Evolutionary conservation across 1,140 invertebrate species (phyloP).

Genomic region (Drosophila ficusphila): DNA sequence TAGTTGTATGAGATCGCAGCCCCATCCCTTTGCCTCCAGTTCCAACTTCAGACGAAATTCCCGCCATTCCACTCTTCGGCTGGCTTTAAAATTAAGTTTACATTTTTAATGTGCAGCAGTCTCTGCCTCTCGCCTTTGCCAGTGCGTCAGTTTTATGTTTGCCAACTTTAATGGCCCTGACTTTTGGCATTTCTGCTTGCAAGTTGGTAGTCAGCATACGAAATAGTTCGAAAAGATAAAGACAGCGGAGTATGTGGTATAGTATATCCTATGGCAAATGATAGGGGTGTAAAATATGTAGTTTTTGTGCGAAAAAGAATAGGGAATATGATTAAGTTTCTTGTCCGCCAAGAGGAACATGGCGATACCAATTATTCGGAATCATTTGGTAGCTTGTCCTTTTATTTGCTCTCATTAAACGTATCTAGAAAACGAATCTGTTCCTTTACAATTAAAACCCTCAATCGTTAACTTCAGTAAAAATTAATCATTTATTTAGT

Average conservation of each 20-base stretch:
- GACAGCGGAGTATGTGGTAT: slow-evolving; percentile 15
- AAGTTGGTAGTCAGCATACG: slow-evolving; percentile 14
- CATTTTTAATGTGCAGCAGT: slow-evolving; percentile 65
- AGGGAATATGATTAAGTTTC: slow-evolving; percentile 11
- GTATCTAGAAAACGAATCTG: too few relatives aligned
- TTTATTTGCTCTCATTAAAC: too few relatives aligned
- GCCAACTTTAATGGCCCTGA: slow-evolving; percentile 61
- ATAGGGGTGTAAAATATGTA: not conserved
- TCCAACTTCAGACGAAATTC: slow-evolving; percentile 36
- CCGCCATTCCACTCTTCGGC: slow-evolving; percentile 20
- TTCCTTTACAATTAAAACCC: too few relatives aligned
- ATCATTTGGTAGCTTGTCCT: too few relatives aligned
- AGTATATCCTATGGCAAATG: slow-evolving; percentile 27
- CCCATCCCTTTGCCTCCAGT: slow-evolving; percentile 14
- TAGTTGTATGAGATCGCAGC: slow-evolving; percentile 41
- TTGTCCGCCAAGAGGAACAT: slow-evolving; percentile 4
- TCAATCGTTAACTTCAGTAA: too few relatives aligned
- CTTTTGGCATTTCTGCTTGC: slow-evolving; percentile 24
- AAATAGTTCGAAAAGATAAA: slow-evolving; percentile 26
- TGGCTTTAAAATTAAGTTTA: slow-evolving; percentile 74
- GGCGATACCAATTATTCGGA: too few relatives aligned
- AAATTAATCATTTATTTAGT: too few relatives aligned
- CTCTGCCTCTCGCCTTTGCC: not conserved
- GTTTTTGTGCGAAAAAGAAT: too few relatives aligned
- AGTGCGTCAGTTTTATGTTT: slow-evolving; percentile 62